phyloP scores from a whole-genome alignment of 2,888 invertebrate genomes.

The Fragum sueziense region DNA sequence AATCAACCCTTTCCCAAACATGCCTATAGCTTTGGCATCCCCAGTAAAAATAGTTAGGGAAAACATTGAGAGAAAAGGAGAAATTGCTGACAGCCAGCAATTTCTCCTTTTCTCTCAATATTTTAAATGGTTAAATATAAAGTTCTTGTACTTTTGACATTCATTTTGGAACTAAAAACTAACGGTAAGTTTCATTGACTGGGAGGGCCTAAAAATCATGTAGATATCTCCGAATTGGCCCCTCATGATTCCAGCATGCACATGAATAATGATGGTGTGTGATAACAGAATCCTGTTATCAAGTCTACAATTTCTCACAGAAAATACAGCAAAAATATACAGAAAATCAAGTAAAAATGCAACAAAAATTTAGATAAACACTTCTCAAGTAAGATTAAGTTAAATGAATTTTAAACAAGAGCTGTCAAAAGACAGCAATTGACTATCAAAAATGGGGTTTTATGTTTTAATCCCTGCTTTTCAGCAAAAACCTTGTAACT shows the following conservation, averaged over 20 bases:
- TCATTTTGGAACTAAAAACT: too few species aligned
- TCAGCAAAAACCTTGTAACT: too few species aligned
- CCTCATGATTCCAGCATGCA: background rate
- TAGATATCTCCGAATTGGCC: background rate
- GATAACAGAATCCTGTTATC: conserved; percentile 17
- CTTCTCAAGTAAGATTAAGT: too few species aligned
- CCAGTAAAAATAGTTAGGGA: background rate
- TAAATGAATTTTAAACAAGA: too few species aligned
- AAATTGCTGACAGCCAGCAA: background rate
- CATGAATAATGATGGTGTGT: background rate
- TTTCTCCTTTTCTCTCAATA: background rate
- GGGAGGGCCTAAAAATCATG: background rate
- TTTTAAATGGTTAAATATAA: background rate
- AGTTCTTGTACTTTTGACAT: background rate
- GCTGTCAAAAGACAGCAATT: too few species aligned
- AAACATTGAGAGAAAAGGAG: background rate
- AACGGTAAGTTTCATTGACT: too few species aligned
- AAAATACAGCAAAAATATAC: too few species aligned
- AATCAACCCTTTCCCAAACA: too few species aligned
- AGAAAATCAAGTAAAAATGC: conserved; percentile 5
- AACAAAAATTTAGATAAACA: background rate
- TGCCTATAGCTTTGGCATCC: background rate
- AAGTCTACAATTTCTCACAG: conserved; percentile 15
- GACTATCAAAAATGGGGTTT: too few species aligned
- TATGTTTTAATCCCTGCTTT: too few species aligned